A percentile compares a stretch with the other conserved stretches of the same genome.
phyloP scores from a whole-genome alignment of 2,797 vertebrate species.

The Oreochromis grahami region DNA sequence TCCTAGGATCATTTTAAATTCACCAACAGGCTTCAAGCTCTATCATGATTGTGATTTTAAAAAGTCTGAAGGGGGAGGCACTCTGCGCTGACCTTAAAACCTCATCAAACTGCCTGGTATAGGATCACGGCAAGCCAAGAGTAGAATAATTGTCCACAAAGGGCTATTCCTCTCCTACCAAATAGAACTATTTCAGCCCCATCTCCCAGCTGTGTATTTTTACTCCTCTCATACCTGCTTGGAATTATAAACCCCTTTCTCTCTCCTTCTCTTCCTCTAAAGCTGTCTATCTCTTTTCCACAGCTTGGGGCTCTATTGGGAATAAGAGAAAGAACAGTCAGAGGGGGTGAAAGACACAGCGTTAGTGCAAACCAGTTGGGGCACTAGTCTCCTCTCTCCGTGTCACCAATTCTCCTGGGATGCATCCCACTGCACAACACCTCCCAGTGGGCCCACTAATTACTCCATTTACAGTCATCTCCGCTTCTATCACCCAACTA shows the following conservation, averaged over 20 bases:
- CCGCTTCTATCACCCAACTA: conserved; percentile 76
- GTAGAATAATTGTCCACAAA: conserved; percentile 33
- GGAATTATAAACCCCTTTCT: conserved; percentile 57
- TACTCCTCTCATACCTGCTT: conserved; percentile 56
- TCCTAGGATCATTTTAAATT: not conserved
- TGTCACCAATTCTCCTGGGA: conserved; percentile 78
- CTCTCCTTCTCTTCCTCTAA: conserved; percentile 13
- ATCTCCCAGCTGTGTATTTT: conserved; percentile 51
- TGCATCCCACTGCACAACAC: conserved; percentile 65
- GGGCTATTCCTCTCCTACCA: conserved; percentile 20
- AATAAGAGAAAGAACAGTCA: conserved; percentile 37
- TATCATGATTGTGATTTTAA: not conserved
- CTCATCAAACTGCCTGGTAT: conserved; percentile 42
- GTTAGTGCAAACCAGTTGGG: conserved; percentile 8
- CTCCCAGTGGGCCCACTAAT: conserved; percentile 83
- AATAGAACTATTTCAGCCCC: conserved; percentile 45
- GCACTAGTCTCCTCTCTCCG: conserved; percentile 20
- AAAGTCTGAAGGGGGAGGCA: not conserved
- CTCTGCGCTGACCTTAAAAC: conserved; percentile 38
- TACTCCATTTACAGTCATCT: conserved; percentile 81
- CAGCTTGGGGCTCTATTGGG: conserved; percentile 26
- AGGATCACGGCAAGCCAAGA: conserved; percentile 15
- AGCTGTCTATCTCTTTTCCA: conserved; percentile 52
- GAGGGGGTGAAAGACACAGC: conserved; percentile 24
- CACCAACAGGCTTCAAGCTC: not conserved